Base-by-base conservation (phyloP, 2,113 vertebrate species). In the Astatotilapia flaviijosephi region DNA sequence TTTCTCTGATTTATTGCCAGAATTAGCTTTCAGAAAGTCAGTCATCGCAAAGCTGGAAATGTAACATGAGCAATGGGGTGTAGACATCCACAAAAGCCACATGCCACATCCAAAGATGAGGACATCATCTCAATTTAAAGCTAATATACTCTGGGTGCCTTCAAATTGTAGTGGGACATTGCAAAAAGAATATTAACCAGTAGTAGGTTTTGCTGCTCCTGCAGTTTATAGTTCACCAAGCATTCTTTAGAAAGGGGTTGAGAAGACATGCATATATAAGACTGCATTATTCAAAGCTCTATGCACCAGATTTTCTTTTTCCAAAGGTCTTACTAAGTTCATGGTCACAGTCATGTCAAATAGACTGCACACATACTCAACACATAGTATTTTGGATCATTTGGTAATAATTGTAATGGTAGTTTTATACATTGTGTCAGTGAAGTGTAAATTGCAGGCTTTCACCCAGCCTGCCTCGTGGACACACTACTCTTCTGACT, bases 1-100 rank as follows among this genome's bases (percentile, higher is more conserved):
- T 42, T 82, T 31, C 60, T 86, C 51, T 56, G 35, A 90, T 80
- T 53, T 86, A n/a, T 42, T 84, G 58, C 82, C 82, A 73, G 33
- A 26, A 31, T 11, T n/a, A 10, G 51, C 42, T 54, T 19, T 49
- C 26, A 11, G 54, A 42, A 54, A 70, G 28, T 42, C 28, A 85
- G 42, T 62, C 21, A 80, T 42, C 3, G 19, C 37, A 51, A 62
- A 81, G 8, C 17, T 35, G 21, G 14, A 82, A 86, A 85, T 85
- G 17, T 54, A 79, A 8, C 9, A 26, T 17, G 26, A 51, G 70
- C 53, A 1, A 3, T 60, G 53, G 77, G 35, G 26, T 42, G 47
- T 60, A 7, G 17, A 49, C 4, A 31, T 49, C 14, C 31, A 79
- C 55, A 82, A 42, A 70, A 84, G 13, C 33, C 42, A 35, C 42